phyloP scores from a whole-genome alignment of 2,888 invertebrate species.

The Julus scandinavius region DNA sequence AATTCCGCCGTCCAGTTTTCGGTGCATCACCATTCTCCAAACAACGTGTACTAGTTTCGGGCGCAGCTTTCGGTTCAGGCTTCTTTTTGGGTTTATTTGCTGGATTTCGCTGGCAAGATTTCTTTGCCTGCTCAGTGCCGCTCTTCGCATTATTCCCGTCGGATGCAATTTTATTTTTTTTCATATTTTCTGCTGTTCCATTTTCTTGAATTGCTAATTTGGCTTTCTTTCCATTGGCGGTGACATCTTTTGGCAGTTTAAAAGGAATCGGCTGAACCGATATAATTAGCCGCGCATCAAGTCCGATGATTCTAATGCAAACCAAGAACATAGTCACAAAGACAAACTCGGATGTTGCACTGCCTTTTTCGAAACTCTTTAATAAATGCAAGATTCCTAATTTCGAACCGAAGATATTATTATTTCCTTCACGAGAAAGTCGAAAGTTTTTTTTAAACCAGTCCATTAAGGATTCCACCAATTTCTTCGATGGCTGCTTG shows the following conservation, averaged over 20 bases:
- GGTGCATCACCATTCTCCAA: neutral
- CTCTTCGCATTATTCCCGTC: neutral
- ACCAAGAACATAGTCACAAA: conserved; percentile 44
- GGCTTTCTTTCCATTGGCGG: neutral
- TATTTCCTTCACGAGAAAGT: neutral
- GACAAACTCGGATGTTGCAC: neutral
- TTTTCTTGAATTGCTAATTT: conserved; percentile 40
- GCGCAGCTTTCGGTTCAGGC: neutral
- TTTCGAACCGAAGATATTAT: neutral
- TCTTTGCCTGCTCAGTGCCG: neutral
- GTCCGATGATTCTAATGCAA: conserved; percentile 80
- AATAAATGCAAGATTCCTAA: neutral
- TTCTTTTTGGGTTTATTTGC: neutral
- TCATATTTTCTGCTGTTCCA: neutral
- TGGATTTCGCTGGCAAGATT: neutral
- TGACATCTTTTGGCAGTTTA: conserved; percentile 33
- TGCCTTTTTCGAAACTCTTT: neutral
- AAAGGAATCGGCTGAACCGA: conserved; percentile 82
- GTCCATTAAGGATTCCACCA: conserved; percentile 28
- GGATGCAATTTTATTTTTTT: neutral
- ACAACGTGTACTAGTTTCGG: neutral
- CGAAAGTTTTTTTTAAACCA: conserved; percentile 30
- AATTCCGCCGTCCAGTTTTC: neutral
- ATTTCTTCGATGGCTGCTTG: conserved; percentile 40
- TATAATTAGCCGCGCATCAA: conserved; percentile 82